Conservation (phyloP, 2,888 invertebrate genomes). For the Synanthedon vespiformis region DNA sequence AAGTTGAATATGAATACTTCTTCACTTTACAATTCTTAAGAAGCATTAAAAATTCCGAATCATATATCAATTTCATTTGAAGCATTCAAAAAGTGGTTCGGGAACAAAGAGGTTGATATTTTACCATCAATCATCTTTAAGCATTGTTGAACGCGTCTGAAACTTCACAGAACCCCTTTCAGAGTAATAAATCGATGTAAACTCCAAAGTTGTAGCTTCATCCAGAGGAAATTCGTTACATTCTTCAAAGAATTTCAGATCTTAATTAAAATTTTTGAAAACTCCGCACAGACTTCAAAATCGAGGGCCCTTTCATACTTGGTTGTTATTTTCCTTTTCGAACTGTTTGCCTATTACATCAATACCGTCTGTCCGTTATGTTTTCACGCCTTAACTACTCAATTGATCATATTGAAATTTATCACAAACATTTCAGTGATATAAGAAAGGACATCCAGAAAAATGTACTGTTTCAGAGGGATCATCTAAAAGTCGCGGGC, state of each 20-base stretch:
- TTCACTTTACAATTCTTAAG: too few relatives aligned
- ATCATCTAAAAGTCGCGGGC: too few relatives aligned
- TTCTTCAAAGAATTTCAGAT: slow-evolving; percentile 3
- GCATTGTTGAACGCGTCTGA: slow-evolving; percentile 1
- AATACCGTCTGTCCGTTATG: too few relatives aligned
- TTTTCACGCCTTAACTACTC: too few relatives aligned
- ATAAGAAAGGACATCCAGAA: too few relatives aligned
- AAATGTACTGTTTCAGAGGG: too few relatives aligned
- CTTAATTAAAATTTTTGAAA: slow-evolving; percentile 3
- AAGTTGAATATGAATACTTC: too few relatives aligned
- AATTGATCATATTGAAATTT: too few relatives aligned
- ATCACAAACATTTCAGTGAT: too few relatives aligned
- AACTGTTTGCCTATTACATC: too few relatives aligned
- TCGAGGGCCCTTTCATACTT: too few relatives aligned
- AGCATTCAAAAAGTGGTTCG: neutral
- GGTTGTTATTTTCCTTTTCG: too few relatives aligned
- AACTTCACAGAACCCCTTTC: slow-evolving; percentile 2
- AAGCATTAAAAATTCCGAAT: neutral
- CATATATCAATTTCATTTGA: slow-evolving; percentile 5
- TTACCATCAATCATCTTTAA: slow-evolving; percentile 2
- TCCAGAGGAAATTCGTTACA: slow-evolving; percentile 5
- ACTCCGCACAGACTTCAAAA: neutral
- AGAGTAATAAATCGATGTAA: slow-evolving; percentile 5
- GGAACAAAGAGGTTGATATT: slow-evolving; percentile 4
- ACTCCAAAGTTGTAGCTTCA: slow-evolving; percentile 7